phyloP scores from a whole-genome alignment of 2,797 vertebrate genomes.

The Sebastes taczanowskii region DNA sequence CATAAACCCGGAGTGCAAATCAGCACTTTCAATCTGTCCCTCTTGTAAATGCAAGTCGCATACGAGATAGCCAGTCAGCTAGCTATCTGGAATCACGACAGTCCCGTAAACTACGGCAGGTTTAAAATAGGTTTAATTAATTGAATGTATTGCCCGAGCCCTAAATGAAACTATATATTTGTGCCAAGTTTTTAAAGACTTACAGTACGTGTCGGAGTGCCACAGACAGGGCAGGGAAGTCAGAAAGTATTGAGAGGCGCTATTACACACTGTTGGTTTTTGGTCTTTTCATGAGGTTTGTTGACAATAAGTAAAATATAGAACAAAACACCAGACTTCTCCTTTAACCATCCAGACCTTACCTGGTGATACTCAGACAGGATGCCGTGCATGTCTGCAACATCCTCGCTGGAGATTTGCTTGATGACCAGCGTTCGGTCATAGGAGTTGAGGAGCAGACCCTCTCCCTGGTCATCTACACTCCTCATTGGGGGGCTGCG shows the following conservation, averaged over 20 bases:
- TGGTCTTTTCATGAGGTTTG: neutral
- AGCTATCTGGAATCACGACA: neutral
- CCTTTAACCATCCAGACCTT: neutral
- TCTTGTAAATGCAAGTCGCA: neutral
- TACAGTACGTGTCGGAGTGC: neutral
- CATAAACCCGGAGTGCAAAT: neutral
- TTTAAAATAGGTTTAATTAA: neutral
- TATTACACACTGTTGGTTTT: too few relatives aligned
- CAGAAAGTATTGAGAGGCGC: too few relatives aligned
- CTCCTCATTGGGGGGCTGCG: constrained; percentile 87
- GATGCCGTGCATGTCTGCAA: constrained; percentile 93
- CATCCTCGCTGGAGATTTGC: constrained; percentile 94
- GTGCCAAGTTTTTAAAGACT: neutral
- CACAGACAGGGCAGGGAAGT: too few relatives aligned
- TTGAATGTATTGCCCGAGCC: neutral
- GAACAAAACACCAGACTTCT: neutral
- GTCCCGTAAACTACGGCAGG: neutral
- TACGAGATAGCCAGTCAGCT: neutral
- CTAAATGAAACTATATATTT: neutral
- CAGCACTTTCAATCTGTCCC: neutral
- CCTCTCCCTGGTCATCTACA: constrained; percentile 84
- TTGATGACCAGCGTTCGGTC: constrained; percentile 92
- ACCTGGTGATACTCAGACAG: constrained; percentile 97
- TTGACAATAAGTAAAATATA: neutral
- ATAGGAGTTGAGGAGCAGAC: constrained; percentile 89